phyloP scores from a whole-genome alignment of 2,888 invertebrate genomes.

The Gari tellinella region DNA sequence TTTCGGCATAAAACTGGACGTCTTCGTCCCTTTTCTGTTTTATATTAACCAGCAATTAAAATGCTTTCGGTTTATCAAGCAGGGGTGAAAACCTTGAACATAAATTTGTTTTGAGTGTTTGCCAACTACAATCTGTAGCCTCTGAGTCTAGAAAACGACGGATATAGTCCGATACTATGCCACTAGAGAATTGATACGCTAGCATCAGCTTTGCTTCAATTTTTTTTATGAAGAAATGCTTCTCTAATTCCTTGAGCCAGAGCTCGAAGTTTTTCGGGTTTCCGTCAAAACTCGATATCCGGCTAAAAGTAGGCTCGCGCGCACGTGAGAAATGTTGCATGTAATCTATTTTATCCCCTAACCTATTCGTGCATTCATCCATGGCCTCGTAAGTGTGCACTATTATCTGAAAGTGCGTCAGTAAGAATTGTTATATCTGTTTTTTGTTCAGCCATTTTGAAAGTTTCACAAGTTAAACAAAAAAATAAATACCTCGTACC shows the following conservation, averaged over 20 bases:
- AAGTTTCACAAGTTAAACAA: too few species aligned
- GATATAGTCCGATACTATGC: conserved; percentile 4
- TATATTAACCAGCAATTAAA: conserved; percentile 4
- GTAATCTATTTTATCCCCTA: too few species aligned
- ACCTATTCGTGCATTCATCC: too few species aligned
- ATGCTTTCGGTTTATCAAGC: conserved; percentile 4
- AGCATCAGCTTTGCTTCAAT: neutral
- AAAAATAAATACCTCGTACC: too few species aligned
- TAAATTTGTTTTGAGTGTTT: conserved; percentile 2
- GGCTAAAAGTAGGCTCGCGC: too few species aligned
- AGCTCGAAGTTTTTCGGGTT: conserved; percentile 1
- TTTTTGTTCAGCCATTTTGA: too few species aligned
- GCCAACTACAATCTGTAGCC: neutral
- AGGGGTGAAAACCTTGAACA: conserved; percentile 6
- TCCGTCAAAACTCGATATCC: too few species aligned
- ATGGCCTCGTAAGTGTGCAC: too few species aligned
- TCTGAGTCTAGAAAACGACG: conserved; percentile 1
- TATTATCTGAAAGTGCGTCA: too few species aligned
- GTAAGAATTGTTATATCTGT: too few species aligned
- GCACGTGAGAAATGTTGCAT: too few species aligned
- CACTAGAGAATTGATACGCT: neutral
- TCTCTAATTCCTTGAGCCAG: conserved; percentile 6
- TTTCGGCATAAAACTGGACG: neutral
- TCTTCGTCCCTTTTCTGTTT: neutral
- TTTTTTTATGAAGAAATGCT: neutral